Evolutionary conservation across 2,113 vertebrate species (phyloP).

Genomic region (Perca fluviatilis): DNA sequence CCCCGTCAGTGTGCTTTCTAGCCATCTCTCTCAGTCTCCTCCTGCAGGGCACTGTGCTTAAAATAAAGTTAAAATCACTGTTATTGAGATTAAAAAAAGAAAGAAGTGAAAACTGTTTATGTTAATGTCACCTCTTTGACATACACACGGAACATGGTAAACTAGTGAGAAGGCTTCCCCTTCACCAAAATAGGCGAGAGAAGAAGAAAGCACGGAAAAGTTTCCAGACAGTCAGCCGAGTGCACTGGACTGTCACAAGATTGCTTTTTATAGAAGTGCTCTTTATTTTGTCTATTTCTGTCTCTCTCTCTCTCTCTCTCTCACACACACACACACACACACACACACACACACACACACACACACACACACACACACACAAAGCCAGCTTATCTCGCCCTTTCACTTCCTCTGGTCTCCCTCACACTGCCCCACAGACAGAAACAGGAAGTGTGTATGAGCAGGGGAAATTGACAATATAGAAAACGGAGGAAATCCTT

Average conservation of each 20-base stretch:
- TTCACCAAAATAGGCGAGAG: slow-evolving; percentile 21
- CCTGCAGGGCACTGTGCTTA: slow-evolving; percentile 6
- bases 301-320: no score
- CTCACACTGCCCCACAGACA: slow-evolving; percentile 39
- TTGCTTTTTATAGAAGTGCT: slow-evolving; percentile 72
- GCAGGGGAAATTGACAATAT: slow-evolving; percentile 60
- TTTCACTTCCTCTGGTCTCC: slow-evolving; percentile 48
- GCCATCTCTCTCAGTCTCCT: neutral
- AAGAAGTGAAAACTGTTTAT: neutral
- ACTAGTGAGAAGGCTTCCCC: slow-evolving; percentile 23
- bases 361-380: slow-evolving; percentile 19
- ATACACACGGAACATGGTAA: neutral
- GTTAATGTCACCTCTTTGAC: neutral
- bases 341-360: slow-evolving; percentile 23
- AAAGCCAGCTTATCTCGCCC: slow-evolving; percentile 48
- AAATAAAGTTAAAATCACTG: slow-evolving; percentile 23
- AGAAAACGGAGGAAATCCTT: slow-evolving; percentile 67
- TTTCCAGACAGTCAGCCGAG: slow-evolving; percentile 76
- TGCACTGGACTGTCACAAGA: slow-evolving; percentile 74
- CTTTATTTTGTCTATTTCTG: slow-evolving; percentile 40
- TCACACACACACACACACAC: neutral
- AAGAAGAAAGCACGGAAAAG: slow-evolving; percentile 45
- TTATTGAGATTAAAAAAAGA: no score
- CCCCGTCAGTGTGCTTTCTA: slow-evolving; percentile 28
- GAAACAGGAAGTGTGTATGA: slow-evolving; percentile 66